Base-by-base conservation (phyloP, 2,797 vertebrate species). In the Adrianichthys oophorus region DNA sequence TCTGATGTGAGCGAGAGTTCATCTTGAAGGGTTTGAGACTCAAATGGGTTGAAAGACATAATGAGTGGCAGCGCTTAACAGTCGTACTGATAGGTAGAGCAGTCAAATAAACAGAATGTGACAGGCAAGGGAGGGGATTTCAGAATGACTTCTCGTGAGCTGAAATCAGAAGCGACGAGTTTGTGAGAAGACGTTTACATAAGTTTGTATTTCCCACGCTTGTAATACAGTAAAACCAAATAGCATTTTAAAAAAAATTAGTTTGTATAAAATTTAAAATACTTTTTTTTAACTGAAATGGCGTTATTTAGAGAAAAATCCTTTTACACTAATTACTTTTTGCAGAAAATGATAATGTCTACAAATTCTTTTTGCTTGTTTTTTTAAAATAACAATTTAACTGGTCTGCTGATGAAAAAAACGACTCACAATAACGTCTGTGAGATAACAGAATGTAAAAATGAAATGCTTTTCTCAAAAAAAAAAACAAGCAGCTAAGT, bases 51-150 rank as follows among this genome's bases (percentile, higher is more conserved):
- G 12, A 41, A 66, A 59, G 53, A 64, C 58, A 41, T 18, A 47
- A 55, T 21, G 46, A 80, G 57, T 41, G 56, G 69, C 70, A 65
- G 65, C 1, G 16, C 51, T 76, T 68, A 66, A 77, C 58, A 67
- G 54, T 71, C 57, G 45, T 10, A 50, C 61, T 23, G 72, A 78
- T 43, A 47, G 69, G 74, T 55, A 48, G 23, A 59, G 41, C 47
- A 64, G 66, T 70, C 68, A 72, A 45, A 73, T 62, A 64, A 48
- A 75, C 19, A 44, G 18, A 40, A 17, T 47, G 51, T 7, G 19
- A 56, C 72, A 45, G 6, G 24, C 46, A 40, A 26, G 52, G 42
- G 51, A 59, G 72, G 44, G 52, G 23, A 49, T 50, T 47, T 4
- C 4, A 18, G 43, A 58, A 47, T 49, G 54, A 61, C 4, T 7